These are phyloP conservation scores for Poeciliopsis turrubarensis DNA, from an alignment of 2,113 vertebrate genomes.

Conservation along the genomic window DNA sequence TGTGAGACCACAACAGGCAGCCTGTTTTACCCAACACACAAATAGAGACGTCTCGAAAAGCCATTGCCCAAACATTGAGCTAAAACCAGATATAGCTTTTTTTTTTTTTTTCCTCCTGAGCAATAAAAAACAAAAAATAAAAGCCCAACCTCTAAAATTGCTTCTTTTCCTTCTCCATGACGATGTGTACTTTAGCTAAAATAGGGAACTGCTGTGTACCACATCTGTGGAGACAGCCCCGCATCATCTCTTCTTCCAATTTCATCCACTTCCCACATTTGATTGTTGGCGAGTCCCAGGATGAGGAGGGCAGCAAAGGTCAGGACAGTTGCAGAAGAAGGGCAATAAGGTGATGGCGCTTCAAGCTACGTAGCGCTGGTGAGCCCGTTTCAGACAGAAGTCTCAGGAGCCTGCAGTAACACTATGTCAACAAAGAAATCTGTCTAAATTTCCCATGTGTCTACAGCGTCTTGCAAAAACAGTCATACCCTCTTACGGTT, in stretches of 20 bases:
- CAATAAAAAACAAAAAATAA: slow-evolving; percentile 2
- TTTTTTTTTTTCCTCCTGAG: background rate
- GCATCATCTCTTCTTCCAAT: slow-evolving; percentile 30
- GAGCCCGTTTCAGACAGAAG: slow-evolving; percentile 52
- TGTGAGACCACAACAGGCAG: slow-evolving; percentile 38
- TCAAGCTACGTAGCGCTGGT: slow-evolving; percentile 38
- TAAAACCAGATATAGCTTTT: slow-evolving; percentile 52
- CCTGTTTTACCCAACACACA: slow-evolving; percentile 55
- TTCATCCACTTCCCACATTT: slow-evolving; percentile 50
- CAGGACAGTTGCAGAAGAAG: slow-evolving; percentile 53
- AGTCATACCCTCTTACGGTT: background rate
- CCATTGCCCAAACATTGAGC: slow-evolving; percentile 28
- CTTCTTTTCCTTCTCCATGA: slow-evolving; percentile 35
- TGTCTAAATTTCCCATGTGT: background rate
- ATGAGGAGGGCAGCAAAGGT: slow-evolving; percentile 63
- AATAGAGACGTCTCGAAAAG: slow-evolving; percentile 53
- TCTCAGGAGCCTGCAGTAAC: slow-evolving; percentile 3
- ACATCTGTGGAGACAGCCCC: slow-evolving; percentile 47
- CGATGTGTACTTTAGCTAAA: slow-evolving; percentile 52
- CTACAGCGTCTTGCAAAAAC: background rate
- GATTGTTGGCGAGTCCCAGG: slow-evolving; percentile 21
- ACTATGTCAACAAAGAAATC: background rate
- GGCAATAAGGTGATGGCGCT: slow-evolving; percentile 60
- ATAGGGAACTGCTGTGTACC: slow-evolving; percentile 52
- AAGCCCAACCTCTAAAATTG: slow-evolving; percentile 42